phyloP scores from a whole-genome alignment of 2,888 invertebrate species.

The Anthrax anthrax region DNA sequence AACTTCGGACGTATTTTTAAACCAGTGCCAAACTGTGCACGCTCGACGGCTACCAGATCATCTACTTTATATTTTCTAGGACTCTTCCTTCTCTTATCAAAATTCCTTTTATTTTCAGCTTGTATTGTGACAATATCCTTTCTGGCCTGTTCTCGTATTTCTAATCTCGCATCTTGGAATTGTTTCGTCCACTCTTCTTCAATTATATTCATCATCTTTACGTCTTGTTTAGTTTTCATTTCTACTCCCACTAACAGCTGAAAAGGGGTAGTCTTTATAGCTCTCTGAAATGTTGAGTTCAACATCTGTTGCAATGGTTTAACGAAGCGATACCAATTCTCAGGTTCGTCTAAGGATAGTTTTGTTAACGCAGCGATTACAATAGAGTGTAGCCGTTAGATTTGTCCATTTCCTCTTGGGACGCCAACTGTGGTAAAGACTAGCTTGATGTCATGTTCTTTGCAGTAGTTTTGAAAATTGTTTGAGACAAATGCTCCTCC shows the following conservation, averaged over 20 bases:
- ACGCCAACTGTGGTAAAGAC: slow-evolving; percentile 15
- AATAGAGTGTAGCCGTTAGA: slow-evolving; percentile 10
- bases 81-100: not conserved
- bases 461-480: slow-evolving; percentile 20
- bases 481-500: slow-evolving; percentile 23
- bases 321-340: too few species aligned
- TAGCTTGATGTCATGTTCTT: slow-evolving; percentile 20
- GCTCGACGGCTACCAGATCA: too few species aligned
- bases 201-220: not conserved
- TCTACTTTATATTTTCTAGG: too few species aligned
- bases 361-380: slow-evolving; percentile 13
- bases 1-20: too few species aligned
- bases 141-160: slow-evolving; percentile 2
- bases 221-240: not conserved
- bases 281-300: slow-evolving; percentile 3
- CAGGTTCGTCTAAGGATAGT: not conserved
- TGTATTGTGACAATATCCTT: slow-evolving; percentile 13
- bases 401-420: slow-evolving; percentile 26
- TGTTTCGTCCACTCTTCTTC: not conserved
- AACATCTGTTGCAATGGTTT: not conserved
- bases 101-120: slow-evolving; percentile 3
- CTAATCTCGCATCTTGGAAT: not conserved
- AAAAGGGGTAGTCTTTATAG: slow-evolving; percentile 2
- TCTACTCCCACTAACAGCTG: slow-evolving; percentile 4
- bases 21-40: too few species aligned